Evolutionary conservation across 2,113 vertebrate species (phyloP).

Genomic region (Menidia beryllina): DNA sequence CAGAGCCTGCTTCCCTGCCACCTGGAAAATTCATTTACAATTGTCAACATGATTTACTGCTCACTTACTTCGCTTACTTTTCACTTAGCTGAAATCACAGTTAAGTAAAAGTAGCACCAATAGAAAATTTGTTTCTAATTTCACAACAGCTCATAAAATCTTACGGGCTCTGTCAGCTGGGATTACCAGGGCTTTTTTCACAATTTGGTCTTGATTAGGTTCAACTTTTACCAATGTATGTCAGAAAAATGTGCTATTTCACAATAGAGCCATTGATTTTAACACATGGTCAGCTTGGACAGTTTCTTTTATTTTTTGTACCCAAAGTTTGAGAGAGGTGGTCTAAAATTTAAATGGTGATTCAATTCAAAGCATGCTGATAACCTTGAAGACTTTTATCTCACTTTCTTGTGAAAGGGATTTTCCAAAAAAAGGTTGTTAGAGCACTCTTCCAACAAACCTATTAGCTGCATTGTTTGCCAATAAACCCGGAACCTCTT

Average conservation of each 20-base stretch:
- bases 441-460: not conserved
- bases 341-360: not conserved
- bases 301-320: conserved; percentile 2
- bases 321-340: not conserved
- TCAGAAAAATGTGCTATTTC: not conserved
- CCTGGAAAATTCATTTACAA: conserved; percentile 56
- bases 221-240: not conserved
- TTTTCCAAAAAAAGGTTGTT: not conserved
- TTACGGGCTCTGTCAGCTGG: conserved; percentile 9
- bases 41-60: conserved; percentile 64
- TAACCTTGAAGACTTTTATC: not conserved
- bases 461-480: not conserved
- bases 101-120: conserved; percentile 28
- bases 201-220: conserved; percentile 9
- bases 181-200: conserved; percentile 22
- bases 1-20: conserved; percentile 17
- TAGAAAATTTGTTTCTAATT: conserved; percentile 35
- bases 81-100: conserved; percentile 45
- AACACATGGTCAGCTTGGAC: conserved; percentile 26
- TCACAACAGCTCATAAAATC: conserved; percentile 45
- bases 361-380: not conserved
- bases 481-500: conserved; percentile 17
- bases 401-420: not conserved
- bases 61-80: conserved; percentile 26
- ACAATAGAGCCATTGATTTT: not conserved